Evolutionary conservation across 2,113 vertebrate genomes (phyloP).

Genomic region (Aldabrachelys gigantea): DNA sequence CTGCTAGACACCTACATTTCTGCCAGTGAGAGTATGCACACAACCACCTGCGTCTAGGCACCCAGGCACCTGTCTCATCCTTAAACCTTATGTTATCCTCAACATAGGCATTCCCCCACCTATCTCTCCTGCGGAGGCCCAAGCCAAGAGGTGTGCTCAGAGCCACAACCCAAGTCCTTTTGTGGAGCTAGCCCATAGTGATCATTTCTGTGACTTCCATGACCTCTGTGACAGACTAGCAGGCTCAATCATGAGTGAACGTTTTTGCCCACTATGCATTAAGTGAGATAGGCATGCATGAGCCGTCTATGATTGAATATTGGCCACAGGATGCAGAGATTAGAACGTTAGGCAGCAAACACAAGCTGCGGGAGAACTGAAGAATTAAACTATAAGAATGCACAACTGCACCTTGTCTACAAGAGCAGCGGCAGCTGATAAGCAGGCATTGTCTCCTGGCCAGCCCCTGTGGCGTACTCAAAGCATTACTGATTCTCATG

Average conservation of each 20-base stretch:
- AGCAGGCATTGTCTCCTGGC: neutral
- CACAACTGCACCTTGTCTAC: neutral
- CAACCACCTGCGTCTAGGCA: neutral
- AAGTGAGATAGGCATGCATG: neutral
- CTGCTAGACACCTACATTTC: neutral
- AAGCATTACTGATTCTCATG: neutral
- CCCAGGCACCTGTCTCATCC: too few species aligned
- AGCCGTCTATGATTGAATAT: neutral
- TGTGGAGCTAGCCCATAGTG: neutral
- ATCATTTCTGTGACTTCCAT: neutral
- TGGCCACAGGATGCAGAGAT: neutral
- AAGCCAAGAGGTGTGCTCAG: neutral
- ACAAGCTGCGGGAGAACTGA: neutral
- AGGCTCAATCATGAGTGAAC: neutral
- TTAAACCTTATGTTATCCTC: neutral
- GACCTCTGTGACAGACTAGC: too few species aligned
- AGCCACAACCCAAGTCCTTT: neutral
- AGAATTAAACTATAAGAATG: neutral
- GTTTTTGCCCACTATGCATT: neutral
- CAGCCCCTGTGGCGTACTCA: neutral
- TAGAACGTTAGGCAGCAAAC: neutral
- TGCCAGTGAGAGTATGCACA: neutral
- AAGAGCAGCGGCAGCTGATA: neutral
- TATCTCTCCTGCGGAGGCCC: neutral
- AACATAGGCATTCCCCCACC: neutral